phyloP scores from a whole-genome alignment of 1,140 invertebrate species.

The Eupristina koningsbergeri region DNA sequence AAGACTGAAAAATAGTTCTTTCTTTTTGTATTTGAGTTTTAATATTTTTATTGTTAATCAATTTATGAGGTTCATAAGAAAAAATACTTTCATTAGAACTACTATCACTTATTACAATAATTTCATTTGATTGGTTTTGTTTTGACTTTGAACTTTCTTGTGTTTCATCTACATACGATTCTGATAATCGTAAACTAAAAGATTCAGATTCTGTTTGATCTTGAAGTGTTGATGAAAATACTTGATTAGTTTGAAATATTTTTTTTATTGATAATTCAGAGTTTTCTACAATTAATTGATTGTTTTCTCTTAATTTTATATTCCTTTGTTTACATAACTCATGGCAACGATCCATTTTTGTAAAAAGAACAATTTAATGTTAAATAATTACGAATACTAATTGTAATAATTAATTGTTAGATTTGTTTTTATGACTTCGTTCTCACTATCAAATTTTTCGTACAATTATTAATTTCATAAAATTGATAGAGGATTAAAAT shows the following conservation, averaged over 20 bases:
- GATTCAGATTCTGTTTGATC: conserved; percentile 27
- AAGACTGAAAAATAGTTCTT: conserved; percentile 35
- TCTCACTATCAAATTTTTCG: background rate
- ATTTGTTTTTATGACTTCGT: background rate
- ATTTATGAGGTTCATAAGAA: background rate
- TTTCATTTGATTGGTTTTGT: conserved; percentile 8
- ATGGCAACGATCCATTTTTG: conserved; percentile 32
- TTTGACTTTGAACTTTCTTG: conserved; percentile 12
- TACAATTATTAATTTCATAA: background rate
- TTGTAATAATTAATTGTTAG: too few species aligned
- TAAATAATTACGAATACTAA: too few species aligned
- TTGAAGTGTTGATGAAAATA: conserved; percentile 31
- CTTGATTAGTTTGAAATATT: background rate
- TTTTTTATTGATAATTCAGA: conserved; percentile 1
- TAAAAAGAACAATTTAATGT: background rate
- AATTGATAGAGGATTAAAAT: background rate
- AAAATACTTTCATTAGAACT: conserved; percentile 18
- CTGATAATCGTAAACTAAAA: conserved; percentile 53
- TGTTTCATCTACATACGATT: conserved; percentile 49
- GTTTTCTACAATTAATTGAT: conserved; percentile 9
- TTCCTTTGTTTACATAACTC: conserved; percentile 42
- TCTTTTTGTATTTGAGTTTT: conserved; percentile 10
- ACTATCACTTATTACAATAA: conserved; percentile 59
- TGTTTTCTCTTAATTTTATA: conserved; percentile 6
- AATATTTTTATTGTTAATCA: background rate